Conservation (phyloP, 2,888 invertebrate genomes). For the Cephonodes hylas region DNA sequence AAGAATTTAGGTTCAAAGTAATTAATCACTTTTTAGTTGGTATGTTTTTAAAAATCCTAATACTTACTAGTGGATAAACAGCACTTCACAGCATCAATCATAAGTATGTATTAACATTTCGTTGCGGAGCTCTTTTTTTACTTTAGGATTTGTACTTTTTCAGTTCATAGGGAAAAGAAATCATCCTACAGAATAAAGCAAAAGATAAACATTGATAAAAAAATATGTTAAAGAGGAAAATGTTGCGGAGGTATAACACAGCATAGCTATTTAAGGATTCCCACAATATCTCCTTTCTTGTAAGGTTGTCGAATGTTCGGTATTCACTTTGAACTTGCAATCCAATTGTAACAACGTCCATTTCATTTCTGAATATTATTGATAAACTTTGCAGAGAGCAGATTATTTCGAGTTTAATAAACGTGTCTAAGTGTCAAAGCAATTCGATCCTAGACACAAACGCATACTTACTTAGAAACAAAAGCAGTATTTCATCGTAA, state of each 20-base stretch:
- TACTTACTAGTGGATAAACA: too few relatives aligned
- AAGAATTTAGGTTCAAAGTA: too few relatives aligned
- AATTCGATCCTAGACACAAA: background rate
- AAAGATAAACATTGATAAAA: too few relatives aligned
- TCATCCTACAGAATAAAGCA: too few relatives aligned
- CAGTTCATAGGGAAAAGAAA: too few relatives aligned
- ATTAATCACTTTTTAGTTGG: too few relatives aligned
- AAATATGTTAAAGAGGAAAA: too few relatives aligned
- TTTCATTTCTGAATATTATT: constrained; percentile 11
- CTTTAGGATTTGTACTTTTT: too few relatives aligned
- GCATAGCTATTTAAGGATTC: constrained; percentile 17
- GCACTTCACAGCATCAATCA: too few relatives aligned
- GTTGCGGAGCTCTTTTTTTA: too few relatives aligned
- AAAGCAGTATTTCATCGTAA: background rate
- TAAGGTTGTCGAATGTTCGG: constrained; percentile 14
- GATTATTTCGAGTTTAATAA: background rate
- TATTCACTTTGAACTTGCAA: background rate
- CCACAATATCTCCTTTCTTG: constrained; percentile 17
- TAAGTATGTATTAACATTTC: too few relatives aligned
- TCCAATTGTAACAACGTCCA: background rate
- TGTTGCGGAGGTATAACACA: constrained; percentile 9
- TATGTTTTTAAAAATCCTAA: too few relatives aligned
- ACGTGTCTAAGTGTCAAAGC: background rate
- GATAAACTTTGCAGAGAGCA: background rate
- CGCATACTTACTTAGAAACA: background rate